phyloP scores from a whole-genome alignment of 2,113 vertebrate species.

The Rallus limicola region DNA sequence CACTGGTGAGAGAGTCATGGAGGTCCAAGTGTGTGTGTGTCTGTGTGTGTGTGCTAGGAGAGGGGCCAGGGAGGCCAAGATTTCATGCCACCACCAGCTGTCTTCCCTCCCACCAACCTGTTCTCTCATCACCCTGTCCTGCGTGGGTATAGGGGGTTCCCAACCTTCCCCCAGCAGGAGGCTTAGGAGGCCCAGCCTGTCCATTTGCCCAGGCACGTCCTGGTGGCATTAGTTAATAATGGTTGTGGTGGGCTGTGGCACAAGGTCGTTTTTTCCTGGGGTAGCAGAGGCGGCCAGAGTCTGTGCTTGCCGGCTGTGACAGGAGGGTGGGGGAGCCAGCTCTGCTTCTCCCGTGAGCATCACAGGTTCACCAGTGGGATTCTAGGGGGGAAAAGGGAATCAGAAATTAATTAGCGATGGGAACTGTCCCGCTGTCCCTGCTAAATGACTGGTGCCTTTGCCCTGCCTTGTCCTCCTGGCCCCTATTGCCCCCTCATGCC shows the following conservation, averaged over 20 bases:
- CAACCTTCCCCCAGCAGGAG: background rate
- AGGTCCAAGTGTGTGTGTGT: background rate
- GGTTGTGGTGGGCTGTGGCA: conserved; percentile 49
- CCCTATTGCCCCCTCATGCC: background rate
- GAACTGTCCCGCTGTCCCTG: accelerated
- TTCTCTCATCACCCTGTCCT: background rate
- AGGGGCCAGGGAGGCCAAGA: background rate
- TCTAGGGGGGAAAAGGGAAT: conserved; percentile 60
- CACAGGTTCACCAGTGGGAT: conserved; percentile 86
- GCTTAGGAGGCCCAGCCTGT: background rate
- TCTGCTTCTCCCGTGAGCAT: conserved; percentile 35
- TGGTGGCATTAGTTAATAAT: background rate
- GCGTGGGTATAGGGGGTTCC: background rate
- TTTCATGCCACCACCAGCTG: background rate
- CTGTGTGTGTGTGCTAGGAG: background rate
- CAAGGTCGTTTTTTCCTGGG: conserved; percentile 27
- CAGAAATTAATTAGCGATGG: background rate
- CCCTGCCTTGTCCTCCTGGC: too few relatives aligned
- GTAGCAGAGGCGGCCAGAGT: conserved; percentile 6
- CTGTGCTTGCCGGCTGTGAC: background rate
- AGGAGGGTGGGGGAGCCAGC: background rate
- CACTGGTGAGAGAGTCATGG: conserved; percentile 30
- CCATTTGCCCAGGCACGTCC: conserved; percentile 25
- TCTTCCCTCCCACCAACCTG: background rate
- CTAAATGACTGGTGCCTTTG: accelerated